Base-by-base conservation (phyloP, 64 coral and sea anemone genomes). In the Porites lutea region DNA sequence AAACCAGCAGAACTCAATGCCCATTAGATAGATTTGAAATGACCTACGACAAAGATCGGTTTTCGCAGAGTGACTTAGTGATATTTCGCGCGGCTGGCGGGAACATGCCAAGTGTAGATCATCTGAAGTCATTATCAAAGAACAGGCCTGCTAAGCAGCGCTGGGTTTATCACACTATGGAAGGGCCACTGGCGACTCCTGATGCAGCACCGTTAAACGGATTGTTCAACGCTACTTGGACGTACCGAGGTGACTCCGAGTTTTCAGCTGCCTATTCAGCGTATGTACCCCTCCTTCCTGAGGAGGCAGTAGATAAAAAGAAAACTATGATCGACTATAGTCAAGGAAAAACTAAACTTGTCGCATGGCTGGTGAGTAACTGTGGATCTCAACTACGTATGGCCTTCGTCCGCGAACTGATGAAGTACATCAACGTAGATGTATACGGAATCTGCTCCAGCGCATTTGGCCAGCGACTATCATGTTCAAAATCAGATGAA, bases 141-240 rank as follows among this genome's bases (percentile, higher is more conserved):
- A 22, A 58, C 13, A 60, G 79, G 62, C 79, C 79, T 11, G 15
- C 13, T 66, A 51, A 46, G 3, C 73, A 76, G 16, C 62, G 55
- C 11, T 82, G 79, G 79, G 79, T 62, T 62, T 82, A 82, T 49
- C 79, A 82, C 53, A 62, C 79, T 0, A 82, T 82, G 79, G 79
- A 82, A 54, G 62, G 79, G 2, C 79, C 79, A 0, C 60, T 7
- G 62, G 79, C 37, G 2, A 82, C 79, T 4, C 79, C 79, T 2
- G 73, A 76, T 13, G 22, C 62, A 6, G 79, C 11, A 6, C 54
- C 55, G 54, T 43, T 82, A 19, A 62, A 62, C 6, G 19, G 19
- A 10, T 18, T 82, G 16, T 82, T 82, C 55, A 82, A 82, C 46
- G 79, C 79, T 7, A 82, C 79, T 11, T 82, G 79, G 79, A 61